These are phyloP conservation scores for Serilophus lunatus DNA, from an alignment of 2,113 vertebrate genomes.

Conservation along the genomic window DNA sequence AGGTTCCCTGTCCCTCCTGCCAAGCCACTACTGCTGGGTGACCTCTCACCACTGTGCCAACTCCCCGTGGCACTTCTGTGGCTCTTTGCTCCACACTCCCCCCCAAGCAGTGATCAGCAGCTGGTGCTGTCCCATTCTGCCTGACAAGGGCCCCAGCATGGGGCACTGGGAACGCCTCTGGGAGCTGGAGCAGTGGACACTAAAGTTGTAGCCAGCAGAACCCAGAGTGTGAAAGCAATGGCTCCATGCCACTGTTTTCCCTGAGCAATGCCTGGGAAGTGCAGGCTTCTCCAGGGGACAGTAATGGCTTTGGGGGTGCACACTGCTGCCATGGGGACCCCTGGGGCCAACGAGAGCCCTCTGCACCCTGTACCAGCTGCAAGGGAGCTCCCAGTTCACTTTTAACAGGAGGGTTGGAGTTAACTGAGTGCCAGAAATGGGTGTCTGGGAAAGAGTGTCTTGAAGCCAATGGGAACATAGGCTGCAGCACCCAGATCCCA, in stretches of 20 bases:
- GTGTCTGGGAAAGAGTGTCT: neutral
- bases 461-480: fast-evolving
- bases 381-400: neutral
- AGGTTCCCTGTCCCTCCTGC: neutral
- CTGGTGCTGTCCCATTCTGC: fast-evolving
- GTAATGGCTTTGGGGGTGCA: neutral
- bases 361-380: neutral
- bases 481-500: neutral
- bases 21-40: fast-evolving
- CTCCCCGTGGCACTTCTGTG: fast-evolving
- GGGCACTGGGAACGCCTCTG: fast-evolving
- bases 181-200: neutral
- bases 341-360: neutral
- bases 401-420: neutral
- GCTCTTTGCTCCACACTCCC: neutral
- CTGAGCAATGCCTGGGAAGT: neutral
- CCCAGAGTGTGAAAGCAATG: neutral
- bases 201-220: neutral
- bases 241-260: fast-evolving
- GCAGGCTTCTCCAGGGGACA: neutral
- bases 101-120: neutral
- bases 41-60: fast-evolving
- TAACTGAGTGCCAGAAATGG: neutral
- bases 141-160: fast-evolving
- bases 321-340: neutral